Conservation (phyloP, 1,140 invertebrate species). For the Batillaria attramentaria region DNA sequence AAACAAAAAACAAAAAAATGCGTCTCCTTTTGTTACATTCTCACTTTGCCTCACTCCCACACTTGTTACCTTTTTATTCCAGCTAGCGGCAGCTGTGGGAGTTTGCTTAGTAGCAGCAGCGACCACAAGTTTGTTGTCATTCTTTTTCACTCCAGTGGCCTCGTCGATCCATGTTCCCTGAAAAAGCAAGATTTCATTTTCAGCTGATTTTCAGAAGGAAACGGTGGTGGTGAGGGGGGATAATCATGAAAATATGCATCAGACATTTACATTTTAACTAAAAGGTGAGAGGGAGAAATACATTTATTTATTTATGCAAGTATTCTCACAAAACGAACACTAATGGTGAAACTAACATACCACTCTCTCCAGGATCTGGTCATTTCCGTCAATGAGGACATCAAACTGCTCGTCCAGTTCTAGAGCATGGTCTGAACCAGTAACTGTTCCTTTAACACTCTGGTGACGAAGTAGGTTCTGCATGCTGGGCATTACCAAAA, state of each 20-base stretch:
- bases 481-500: too few relatives aligned
- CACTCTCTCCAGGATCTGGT: slow-evolving; percentile 85
- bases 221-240: too few relatives aligned
- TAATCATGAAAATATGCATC: too few relatives aligned
- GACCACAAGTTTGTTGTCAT: slow-evolving; percentile 72
- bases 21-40: too few relatives aligned
- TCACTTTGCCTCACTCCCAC: too few relatives aligned
- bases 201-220: too few relatives aligned
- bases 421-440: slow-evolving; percentile 55
- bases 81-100: slow-evolving; percentile 73
- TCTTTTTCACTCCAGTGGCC: slow-evolving; percentile 79
- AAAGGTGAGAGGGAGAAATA: neutral
- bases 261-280: too few relatives aligned
- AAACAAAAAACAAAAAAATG: too few relatives aligned
- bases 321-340: neutral
- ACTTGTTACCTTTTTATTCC: slow-evolving; percentile 74
- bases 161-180: slow-evolving; percentile 80
- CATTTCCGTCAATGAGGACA: slow-evolving; percentile 83
- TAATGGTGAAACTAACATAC: slow-evolving; percentile 77
- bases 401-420: slow-evolving; percentile 83
- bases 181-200: slow-evolving; percentile 21
- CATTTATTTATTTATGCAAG: neutral
- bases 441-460: slow-evolving; percentile 77
- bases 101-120: slow-evolving; percentile 71
- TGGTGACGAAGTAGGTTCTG: slow-evolving; percentile 75